These are phyloP conservation scores for Eumacrocentrus americanus DNA, from an alignment of 2,888 invertebrate genomes.

Conservation along the genomic window DNA sequence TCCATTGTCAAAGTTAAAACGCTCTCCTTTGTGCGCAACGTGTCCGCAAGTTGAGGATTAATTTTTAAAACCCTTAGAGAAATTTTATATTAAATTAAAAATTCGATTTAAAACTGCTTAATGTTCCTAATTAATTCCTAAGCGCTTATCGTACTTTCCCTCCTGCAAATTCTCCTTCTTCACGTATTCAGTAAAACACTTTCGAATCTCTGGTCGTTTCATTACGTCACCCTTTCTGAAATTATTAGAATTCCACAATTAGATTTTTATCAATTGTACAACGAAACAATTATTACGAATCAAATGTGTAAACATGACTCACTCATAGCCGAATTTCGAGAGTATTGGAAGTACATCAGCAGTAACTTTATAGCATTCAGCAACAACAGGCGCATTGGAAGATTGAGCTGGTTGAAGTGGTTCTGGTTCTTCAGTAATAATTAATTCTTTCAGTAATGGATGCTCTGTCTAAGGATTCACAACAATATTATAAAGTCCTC, in stretches of 20 bases:
- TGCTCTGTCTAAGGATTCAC: constrained; percentile 61
- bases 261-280: constrained; percentile 9
- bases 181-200: constrained; percentile 75
- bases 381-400: constrained; percentile 66
- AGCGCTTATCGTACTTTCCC: constrained; percentile 50
- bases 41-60: constrained; percentile 62
- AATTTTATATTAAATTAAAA: constrained; percentile 5
- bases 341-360: constrained; percentile 71
- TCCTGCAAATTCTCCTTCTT: constrained; percentile 68
- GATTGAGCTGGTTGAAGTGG: constrained; percentile 44
- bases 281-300: neutral
- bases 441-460: constrained; percentile 63
- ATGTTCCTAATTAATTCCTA: neutral
- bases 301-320: constrained; percentile 40
- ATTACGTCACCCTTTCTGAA: constrained; percentile 69
- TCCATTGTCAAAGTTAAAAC: constrained; percentile 71
- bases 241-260: constrained; percentile 32
- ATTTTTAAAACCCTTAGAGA: constrained; percentile 65
- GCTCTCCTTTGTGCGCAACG: constrained; percentile 61
- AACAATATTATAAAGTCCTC: neutral
- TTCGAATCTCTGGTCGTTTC: constrained; percentile 69
- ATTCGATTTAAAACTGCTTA: neutral
- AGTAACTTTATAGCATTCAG: constrained; percentile 74
- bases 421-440: constrained; percentile 56
- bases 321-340: constrained; percentile 66